These are phyloP conservation scores for human DNA, from an alignment of 2,113 vertebrate species.

Conservation along the genomic window GRCh38 chr2:39343501-39344000, in stretches of 20 bases:
- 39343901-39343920: constrained; percentile 10
- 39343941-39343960: background rate
- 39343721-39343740: constrained; percentile 7
- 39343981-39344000: constrained; percentile 4
- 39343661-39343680: background rate
- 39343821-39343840: constrained; percentile 25
- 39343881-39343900: constrained; percentile 34
- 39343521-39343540: background rate
- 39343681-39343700: background rate
- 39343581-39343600: background rate
- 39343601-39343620: background rate
- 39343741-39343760: background rate
- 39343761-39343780: constrained; percentile 13
- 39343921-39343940: constrained; percentile 1
- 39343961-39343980: background rate
- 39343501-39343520: background rate
- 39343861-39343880: background rate
- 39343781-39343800: background rate
- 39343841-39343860: background rate
- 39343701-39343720: constrained; percentile 11
- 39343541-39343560: constrained; percentile 27
- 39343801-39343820: background rate
- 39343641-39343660: constrained; percentile 34
- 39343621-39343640: background rate
- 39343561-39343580: background rate